phyloP scores from a whole-genome alignment of 2,888 invertebrate genomes.

The Tolmerus cingulatus region DNA sequence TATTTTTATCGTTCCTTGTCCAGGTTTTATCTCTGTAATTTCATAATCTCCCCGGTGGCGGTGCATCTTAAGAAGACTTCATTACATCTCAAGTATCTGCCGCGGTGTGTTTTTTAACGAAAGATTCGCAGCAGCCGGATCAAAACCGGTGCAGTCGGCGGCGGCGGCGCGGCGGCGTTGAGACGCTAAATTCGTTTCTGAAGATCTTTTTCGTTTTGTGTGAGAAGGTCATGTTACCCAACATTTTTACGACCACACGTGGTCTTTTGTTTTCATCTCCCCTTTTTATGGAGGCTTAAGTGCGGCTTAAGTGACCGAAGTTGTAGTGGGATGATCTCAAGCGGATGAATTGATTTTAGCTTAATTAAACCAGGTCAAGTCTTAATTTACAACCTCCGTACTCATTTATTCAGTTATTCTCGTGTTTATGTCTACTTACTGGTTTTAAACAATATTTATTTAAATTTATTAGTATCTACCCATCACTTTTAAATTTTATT shows the following conservation, averaged over 20 bases:
- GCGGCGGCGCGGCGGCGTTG: background rate
- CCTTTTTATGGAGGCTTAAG: background rate
- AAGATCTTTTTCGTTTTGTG: background rate
- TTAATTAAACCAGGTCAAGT: background rate
- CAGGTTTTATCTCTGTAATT: background rate
- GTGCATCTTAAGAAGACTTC: background rate
- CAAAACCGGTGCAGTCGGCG: background rate
- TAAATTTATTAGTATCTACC: no score
- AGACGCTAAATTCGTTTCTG: background rate
- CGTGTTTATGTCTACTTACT: background rate
- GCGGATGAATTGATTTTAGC: background rate
- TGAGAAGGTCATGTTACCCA: background rate
- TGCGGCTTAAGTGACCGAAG: background rate
- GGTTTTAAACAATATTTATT: no score
- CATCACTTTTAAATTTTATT: no score
- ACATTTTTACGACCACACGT: background rate
- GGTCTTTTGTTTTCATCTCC: background rate
- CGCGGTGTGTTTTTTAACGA: background rate
- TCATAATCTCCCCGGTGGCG: background rate
- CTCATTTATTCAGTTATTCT: background rate
- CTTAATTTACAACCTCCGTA: background rate
- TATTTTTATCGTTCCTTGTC: background rate
- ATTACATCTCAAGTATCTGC: background rate
- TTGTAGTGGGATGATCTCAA: background rate
- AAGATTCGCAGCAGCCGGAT: background rate